phyloP scores from a whole-genome alignment of 1,140 invertebrate genomes.

The Adelges cooleyi region DNA sequence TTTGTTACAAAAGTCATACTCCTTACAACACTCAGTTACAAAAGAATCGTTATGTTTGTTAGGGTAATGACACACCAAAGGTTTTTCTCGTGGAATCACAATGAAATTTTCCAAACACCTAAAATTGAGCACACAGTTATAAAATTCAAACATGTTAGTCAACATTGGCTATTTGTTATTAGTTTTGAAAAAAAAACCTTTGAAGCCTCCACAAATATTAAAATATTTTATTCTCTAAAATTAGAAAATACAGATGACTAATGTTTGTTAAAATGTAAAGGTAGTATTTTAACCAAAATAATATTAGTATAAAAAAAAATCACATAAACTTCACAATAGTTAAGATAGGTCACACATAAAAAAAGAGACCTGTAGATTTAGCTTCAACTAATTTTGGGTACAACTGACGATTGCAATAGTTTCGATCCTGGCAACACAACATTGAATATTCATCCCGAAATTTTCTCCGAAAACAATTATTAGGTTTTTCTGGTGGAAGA shows the following conservation, averaged over 20 bases:
- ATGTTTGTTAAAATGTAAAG: conserved; percentile 3
- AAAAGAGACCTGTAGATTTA: conserved; percentile 27
- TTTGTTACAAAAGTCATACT: conserved; percentile 46
- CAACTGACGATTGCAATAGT: conserved; percentile 51
- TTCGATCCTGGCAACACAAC: conserved; percentile 51
- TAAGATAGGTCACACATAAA: conserved; percentile 15
- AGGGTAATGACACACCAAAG: conserved; percentile 6
- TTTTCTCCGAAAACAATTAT: conserved; percentile 46
- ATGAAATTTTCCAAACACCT: conserved; percentile 21
- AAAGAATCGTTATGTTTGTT: conserved; percentile 26
- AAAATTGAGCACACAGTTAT: conserved; percentile 35
- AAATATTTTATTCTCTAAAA: not conserved
- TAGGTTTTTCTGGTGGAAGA: conserved; percentile 59
- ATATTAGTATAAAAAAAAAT: conserved; percentile 17
- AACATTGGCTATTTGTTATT: not conserved
- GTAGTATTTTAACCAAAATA: not conserved
- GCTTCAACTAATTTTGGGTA: conserved; percentile 40
- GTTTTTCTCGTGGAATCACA: conserved; percentile 15
- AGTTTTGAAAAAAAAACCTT: not conserved
- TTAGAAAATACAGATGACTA: not conserved
- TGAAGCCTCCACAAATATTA: not conserved
- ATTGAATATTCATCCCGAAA: conserved; percentile 41
- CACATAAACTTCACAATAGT: conserved; percentile 26
- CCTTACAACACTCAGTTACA: conserved; percentile 21
- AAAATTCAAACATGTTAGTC: conserved; percentile 22